phyloP scores from a whole-genome alignment of 2,888 invertebrate species.

The Oscheius myriophilus region DNA sequence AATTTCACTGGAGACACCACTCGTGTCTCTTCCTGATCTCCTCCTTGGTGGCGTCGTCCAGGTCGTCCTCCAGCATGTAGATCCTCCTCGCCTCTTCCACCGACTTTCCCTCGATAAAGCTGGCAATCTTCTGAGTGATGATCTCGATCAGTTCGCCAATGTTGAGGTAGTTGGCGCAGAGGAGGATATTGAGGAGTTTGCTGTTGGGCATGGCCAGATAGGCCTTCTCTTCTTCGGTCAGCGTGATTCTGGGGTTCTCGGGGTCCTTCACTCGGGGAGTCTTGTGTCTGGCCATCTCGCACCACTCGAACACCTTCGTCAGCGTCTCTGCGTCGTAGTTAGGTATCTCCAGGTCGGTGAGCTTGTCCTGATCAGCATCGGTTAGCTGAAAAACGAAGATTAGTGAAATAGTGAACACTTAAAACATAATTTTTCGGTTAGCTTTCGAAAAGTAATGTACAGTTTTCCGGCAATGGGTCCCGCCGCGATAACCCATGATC shows the following conservation, averaged over 20 bases:
- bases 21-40: slow-evolving; percentile 7
- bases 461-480: no score
- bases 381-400: neutral
- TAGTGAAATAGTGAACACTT: no score
- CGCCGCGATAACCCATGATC: no score
- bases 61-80: slow-evolving; percentile 12
- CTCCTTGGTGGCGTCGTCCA: slow-evolving; percentile 3
- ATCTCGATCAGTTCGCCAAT: slow-evolving; percentile 13
- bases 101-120: neutral
- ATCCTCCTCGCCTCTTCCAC: neutral
- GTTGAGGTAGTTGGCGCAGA: slow-evolving; percentile 11
- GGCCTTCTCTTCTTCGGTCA: slow-evolving; percentile 3
- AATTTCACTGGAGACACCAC: neutral
- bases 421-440: no score
- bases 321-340: neutral
- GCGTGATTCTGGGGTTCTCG: neutral
- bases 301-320: slow-evolving; percentile 15
- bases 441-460: no score
- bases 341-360: neutral
- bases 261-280: neutral
- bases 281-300: neutral
- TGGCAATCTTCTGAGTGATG: slow-evolving; percentile 14
- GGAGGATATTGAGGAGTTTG: neutral
- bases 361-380: neutral
- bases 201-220: slow-evolving; percentile 6